phyloP scores from a whole-genome alignment of 2,888 invertebrate species.

The Archaeoteleia sp. region DNA sequence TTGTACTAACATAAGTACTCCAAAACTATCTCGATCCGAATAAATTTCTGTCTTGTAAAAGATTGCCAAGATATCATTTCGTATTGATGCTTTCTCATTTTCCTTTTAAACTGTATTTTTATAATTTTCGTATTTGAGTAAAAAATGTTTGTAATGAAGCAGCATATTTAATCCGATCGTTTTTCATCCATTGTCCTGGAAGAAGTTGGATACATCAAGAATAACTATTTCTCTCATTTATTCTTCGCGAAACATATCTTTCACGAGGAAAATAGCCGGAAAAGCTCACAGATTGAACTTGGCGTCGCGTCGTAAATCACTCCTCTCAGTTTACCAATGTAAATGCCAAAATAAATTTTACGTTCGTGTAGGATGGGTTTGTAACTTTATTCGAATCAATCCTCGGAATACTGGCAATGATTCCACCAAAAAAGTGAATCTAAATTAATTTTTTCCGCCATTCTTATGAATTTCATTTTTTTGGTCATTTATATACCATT shows the following conservation, averaged over 20 bases:
- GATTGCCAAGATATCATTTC: too few species aligned
- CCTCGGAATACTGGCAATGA: slow-evolving; percentile 5
- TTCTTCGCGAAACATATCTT: slow-evolving; percentile 19
- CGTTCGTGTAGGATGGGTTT: slow-evolving; percentile 10
- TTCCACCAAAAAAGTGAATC: slow-evolving; percentile 3
- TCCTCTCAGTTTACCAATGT: slow-evolving; percentile 19
- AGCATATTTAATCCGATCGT: too few species aligned
- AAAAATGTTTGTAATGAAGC: too few species aligned
- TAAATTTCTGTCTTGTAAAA: too few species aligned
- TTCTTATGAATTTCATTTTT: neutral
- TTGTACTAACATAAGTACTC: too few species aligned
- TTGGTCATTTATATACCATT: neutral
- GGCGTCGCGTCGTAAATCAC: slow-evolving; percentile 17
- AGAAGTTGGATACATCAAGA: slow-evolving; percentile 2
- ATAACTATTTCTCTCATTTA: slow-evolving; percentile 15
- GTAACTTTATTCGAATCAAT: slow-evolving; percentile 7
- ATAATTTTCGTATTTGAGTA: too few species aligned
- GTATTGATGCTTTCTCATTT: too few species aligned
- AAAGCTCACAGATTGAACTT: slow-evolving; percentile 15
- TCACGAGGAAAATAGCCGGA: slow-evolving; percentile 9
- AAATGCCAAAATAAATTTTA: slow-evolving; percentile 24
- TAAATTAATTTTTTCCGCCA: slow-evolving; percentile 5
- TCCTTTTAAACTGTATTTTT: too few species aligned
- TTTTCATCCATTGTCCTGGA: too few species aligned
- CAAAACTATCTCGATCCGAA: too few species aligned